A percentile compares a stretch with the other conserved stretches of the same genome.
These are phyloP conservation scores for Homarus gammarus DNA, from an alignment of 2,888 invertebrate genomes.

Conservation along the genomic window DNA sequence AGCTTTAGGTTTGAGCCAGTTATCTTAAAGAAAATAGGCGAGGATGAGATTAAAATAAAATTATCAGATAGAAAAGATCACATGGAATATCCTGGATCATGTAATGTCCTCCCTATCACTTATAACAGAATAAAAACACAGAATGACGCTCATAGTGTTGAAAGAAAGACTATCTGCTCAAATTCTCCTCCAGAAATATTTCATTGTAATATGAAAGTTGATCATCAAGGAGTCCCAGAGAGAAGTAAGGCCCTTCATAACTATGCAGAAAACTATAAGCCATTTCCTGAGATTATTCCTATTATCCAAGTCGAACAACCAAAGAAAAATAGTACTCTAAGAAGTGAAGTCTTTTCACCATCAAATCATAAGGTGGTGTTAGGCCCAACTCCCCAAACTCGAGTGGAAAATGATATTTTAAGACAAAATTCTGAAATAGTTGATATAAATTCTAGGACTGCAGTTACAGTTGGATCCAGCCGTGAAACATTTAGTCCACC, in stretches of 20 bases:
- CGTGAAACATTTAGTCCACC: not conserved
- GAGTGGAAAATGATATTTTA: not conserved
- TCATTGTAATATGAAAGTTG: not conserved
- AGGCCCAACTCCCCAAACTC: not conserved
- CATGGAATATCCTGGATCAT: not conserved
- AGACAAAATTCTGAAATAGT: not conserved
- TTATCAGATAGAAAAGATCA: not conserved
- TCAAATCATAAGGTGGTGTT: too few species aligned
- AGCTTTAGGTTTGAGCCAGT: slow-evolving; percentile 48
- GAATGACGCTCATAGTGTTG: not conserved
- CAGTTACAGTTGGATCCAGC: not conserved
- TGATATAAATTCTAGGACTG: not conserved
- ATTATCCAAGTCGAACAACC: not conserved
- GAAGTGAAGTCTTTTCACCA: not conserved
- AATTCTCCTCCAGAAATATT: not conserved
- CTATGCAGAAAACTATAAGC: not conserved
- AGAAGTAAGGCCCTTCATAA: not conserved
- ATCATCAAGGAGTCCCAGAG: not conserved
- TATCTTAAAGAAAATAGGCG: not conserved
- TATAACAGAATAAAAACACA: not conserved
- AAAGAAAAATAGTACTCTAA: not conserved
- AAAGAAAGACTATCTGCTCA: not conserved
- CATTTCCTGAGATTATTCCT: not conserved
- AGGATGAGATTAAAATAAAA: not conserved
- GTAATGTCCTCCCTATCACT: not conserved